Evolutionary conservation across 2,888 invertebrate genomes (phyloP).

Genomic region (Macropis europaea): DNA sequence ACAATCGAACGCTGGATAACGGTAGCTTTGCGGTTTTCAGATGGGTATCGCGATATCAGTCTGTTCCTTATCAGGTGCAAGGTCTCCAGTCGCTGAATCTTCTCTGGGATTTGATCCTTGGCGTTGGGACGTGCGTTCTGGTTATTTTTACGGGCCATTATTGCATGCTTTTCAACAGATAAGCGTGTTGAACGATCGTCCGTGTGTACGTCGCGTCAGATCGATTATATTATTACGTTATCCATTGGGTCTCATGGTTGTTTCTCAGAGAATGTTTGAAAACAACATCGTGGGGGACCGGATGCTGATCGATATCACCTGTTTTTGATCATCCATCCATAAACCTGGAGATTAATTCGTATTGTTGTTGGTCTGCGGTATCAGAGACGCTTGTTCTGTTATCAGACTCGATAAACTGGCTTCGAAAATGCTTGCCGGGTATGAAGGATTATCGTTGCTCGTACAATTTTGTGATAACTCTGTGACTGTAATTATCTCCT

Average conservation of each 20-base stretch:
- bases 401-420: not conserved
- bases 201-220: not conserved
- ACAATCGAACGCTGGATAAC: not conserved
- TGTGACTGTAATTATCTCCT: too few relatives aligned
- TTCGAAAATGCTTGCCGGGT: not conserved
- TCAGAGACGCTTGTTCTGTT: not conserved
- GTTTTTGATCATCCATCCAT: not conserved
- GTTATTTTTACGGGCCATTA: not conserved
- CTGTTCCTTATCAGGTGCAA: not conserved
- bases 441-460: too few relatives aligned
- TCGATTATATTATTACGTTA: too few relatives aligned
- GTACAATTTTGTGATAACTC: too few relatives aligned
- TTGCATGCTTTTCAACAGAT: constrained; percentile 2
- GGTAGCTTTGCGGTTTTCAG: not conserved
- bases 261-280: too few relatives aligned
- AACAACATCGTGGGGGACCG: not conserved
- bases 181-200: constrained; percentile 8
- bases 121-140: not conserved
- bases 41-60: not conserved
- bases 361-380: not conserved
- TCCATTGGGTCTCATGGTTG: constrained; percentile 12
- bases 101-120: not conserved
- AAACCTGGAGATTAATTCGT: constrained; percentile 1
- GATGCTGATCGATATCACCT: not conserved
- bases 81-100: not conserved